Percentiles rank a stretch among this genome's conserved stretches.
phyloP scores from a whole-genome alignment of 2,797 vertebrate species.

The Calcarius lapponicus region DNA sequence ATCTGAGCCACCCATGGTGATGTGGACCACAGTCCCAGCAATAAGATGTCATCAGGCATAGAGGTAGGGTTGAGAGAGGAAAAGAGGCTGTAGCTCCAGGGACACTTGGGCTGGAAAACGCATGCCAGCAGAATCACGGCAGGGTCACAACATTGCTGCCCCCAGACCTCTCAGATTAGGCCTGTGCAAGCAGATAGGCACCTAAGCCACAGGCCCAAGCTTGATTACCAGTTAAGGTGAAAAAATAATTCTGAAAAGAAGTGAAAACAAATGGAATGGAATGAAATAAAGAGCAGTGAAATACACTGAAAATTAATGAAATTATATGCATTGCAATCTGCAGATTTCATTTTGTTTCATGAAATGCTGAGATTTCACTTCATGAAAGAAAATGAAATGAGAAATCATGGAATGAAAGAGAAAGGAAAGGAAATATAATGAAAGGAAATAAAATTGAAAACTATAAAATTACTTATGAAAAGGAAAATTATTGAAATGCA shows the following conservation, averaged over 20 bases:
- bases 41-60: too few relatives aligned
- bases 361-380: background rate
- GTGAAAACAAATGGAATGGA: background rate
- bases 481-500: background rate
- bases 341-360: background rate
- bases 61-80: background rate
- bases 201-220: accelerated
- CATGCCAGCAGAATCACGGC: background rate
- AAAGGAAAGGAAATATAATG: background rate
- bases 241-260: background rate
- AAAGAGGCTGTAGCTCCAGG: background rate
- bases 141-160: background rate
- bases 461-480: background rate
- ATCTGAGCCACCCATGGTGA: background rate
- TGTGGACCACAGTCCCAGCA: background rate
- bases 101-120: background rate
- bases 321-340: background rate
- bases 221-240: background rate
- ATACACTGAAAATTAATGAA: background rate
- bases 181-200: accelerated
- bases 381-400: background rate
- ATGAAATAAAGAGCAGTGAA: background rate
- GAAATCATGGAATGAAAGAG: background rate
- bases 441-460: background rate
- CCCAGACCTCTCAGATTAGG: background rate